Conservation (phyloP, 2,888 invertebrate species). For the Yponomeuta sedellus region DNA sequence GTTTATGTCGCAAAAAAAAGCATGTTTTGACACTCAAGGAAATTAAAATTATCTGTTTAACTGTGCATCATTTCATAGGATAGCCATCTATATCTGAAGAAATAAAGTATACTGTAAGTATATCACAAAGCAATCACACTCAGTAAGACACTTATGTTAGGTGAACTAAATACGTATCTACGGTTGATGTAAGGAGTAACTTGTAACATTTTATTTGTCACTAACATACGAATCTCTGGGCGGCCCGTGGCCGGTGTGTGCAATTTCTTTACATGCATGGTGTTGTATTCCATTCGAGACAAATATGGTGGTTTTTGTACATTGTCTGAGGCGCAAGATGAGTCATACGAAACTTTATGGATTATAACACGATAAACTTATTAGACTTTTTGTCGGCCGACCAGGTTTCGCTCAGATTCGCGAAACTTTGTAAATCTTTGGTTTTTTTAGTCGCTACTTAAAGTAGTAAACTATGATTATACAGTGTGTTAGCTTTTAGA, state of each 20-base stretch:
- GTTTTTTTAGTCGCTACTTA: no score
- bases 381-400: no score
- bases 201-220: constrained; percentile 43
- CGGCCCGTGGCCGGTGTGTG: constrained; percentile 35
- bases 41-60: constrained; percentile 87
- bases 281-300: constrained; percentile 57
- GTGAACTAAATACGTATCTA: constrained; percentile 53
- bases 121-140: constrained; percentile 75
- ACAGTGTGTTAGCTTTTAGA: no score
- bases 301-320: constrained; percentile 53
- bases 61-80: constrained; percentile 85
- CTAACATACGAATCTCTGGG: constrained; percentile 35
- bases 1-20: no score
- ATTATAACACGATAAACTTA: no score
- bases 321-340: constrained; percentile 32
- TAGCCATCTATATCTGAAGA: constrained; percentile 80
- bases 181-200: constrained; percentile 44
- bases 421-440: neutral
- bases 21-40: no score
- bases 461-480: no score
- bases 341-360: constrained; percentile 49
- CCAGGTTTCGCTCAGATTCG: no score
- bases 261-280: constrained; percentile 60
- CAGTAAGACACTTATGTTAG: constrained; percentile 71
- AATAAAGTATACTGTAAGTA: constrained; percentile 77